phyloP scores from a whole-genome alignment of 2,113 vertebrate species.

The Antigone vipio region DNA sequence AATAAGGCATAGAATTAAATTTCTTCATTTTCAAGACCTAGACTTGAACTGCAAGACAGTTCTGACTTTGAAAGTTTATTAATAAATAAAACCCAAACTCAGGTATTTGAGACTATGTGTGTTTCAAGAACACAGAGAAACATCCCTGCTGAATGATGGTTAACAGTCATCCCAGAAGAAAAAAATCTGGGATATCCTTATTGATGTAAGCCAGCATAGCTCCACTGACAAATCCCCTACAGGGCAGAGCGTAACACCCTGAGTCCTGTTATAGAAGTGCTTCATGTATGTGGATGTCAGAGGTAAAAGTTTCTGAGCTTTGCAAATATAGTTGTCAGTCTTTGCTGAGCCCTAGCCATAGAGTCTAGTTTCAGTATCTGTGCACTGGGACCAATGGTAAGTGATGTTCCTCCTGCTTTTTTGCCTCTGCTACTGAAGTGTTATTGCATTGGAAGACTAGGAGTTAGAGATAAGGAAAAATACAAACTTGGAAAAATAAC shows the following conservation, averaged over 20 bases:
- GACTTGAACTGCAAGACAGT: not conserved
- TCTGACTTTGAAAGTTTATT: not conserved
- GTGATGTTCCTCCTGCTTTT: not conserved
- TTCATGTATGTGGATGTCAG: not conserved
- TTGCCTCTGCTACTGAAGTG: not conserved
- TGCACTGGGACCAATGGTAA: not conserved
- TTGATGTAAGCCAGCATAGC: not conserved
- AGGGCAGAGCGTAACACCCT: not conserved
- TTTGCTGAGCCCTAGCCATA: not conserved
- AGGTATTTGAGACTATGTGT: not conserved
- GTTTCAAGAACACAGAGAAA: not conserved
- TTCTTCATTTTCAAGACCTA: not conserved
- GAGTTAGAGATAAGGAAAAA: not conserved
- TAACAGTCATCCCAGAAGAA: not conserved
- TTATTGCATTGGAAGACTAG: not conserved
- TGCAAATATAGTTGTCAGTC: not conserved
- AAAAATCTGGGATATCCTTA: not conserved
- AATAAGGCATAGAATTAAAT: not conserved
- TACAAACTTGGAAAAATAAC: not conserved
- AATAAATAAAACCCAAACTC: not conserved
- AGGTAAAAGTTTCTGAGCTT: not conserved
- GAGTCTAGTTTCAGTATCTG: not conserved
- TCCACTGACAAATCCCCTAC: not conserved
- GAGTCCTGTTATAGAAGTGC: not conserved
- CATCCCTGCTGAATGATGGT: not conserved